Conservation (phyloP, 2,888 invertebrate genomes). For the Clunio marinus region DNA sequence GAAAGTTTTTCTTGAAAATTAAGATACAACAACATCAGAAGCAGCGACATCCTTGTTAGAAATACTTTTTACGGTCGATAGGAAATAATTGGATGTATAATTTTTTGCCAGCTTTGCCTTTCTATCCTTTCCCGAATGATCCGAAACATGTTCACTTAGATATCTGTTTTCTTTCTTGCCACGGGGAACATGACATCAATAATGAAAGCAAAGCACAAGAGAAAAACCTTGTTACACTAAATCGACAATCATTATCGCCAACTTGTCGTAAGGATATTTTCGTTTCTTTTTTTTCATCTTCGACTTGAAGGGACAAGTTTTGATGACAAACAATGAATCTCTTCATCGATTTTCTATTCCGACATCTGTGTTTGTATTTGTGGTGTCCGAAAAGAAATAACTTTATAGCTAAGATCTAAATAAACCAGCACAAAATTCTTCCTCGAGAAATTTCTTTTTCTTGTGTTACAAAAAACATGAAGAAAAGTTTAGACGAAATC, state of each 20-base stretch:
- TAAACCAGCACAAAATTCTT: not conserved
- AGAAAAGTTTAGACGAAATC: conserved; percentile 4
- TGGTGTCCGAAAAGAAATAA: conserved; percentile 2
- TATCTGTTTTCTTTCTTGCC: not conserved
- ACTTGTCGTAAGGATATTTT: conserved; percentile 4
- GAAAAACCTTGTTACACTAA: conserved; percentile 7
- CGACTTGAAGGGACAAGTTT: not conserved
- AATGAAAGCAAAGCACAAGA: conserved; percentile 11
- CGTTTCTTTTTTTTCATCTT: not conserved
- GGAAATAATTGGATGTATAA: conserved; percentile 34
- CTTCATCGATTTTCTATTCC: conserved; percentile 21
- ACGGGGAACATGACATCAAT: conserved; percentile 1
- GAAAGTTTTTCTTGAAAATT: too few relatives aligned
- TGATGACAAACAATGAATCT: conserved; percentile 34
- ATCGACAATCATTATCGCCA: conserved; percentile 29
- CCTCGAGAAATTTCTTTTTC: not conserved
- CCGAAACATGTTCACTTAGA: too few relatives aligned
- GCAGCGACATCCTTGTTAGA: too few relatives aligned
- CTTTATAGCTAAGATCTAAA: not conserved
- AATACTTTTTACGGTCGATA: conserved; percentile 21
- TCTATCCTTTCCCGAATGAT: too few relatives aligned
- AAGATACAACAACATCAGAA: not conserved
- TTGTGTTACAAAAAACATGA: not conserved
- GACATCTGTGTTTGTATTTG: not conserved
- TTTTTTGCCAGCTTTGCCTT: not conserved